phyloP scores from a whole-genome alignment of 2,888 invertebrate species.

The Griposia aprilina region DNA sequence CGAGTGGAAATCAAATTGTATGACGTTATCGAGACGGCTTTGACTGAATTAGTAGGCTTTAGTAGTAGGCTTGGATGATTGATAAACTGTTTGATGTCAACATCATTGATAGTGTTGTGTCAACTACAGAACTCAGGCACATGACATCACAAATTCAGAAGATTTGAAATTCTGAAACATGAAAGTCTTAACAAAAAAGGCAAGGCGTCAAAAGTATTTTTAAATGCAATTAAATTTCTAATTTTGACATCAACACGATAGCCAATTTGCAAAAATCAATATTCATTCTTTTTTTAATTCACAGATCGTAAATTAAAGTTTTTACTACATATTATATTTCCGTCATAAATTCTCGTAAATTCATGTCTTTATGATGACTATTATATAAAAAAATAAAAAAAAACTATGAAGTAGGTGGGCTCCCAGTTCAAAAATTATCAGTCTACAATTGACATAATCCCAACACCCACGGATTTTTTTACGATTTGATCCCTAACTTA shows the following conservation, averaged over 20 bases:
- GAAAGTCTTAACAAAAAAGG: slow-evolving; percentile 8
- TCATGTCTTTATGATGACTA: slow-evolving; percentile 62
- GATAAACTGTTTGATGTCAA: slow-evolving; percentile 35
- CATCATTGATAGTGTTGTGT: slow-evolving; percentile 31
- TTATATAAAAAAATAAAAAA: slow-evolving; percentile 48
- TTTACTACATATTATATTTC: slow-evolving; percentile 53
- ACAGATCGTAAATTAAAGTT: slow-evolving; percentile 53
- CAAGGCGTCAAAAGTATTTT: slow-evolving; percentile 15
- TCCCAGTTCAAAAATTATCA: slow-evolving; percentile 65
- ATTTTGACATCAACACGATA: slow-evolving; percentile 39
- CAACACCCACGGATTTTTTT: slow-evolving; percentile 63
- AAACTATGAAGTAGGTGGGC: slow-evolving; percentile 61
- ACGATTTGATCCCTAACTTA: slow-evolving; percentile 61
- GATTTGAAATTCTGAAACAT: neutral
- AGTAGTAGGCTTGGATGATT: slow-evolving; percentile 30
- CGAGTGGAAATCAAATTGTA: slow-evolving; percentile 72
- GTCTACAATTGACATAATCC: slow-evolving; percentile 68
- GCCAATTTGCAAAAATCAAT: slow-evolving; percentile 56
- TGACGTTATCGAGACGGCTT: slow-evolving; percentile 66
- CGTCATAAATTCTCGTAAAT: slow-evolving; percentile 65
- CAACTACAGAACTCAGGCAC: slow-evolving; percentile 2
- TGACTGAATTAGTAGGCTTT: slow-evolving; percentile 53
- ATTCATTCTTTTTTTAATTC: slow-evolving; percentile 42
- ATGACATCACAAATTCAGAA: neutral
- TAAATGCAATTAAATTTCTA: slow-evolving; percentile 44